Conservation (phyloP, 2,797 vertebrate genomes). For the Sebastolobus altivelis region DNA sequence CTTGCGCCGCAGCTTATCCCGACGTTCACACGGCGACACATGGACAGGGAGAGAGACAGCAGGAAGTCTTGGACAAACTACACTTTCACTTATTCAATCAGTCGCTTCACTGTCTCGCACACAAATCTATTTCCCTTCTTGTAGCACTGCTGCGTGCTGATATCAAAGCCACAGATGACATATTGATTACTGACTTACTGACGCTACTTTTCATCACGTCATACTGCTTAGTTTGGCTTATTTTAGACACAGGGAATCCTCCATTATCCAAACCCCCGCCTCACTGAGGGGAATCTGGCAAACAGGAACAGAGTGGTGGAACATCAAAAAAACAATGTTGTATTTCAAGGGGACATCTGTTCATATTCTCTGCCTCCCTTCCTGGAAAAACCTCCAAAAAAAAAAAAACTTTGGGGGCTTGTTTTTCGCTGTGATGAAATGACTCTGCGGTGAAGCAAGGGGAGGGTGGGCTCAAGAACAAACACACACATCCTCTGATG, state of each 20-base stretch:
- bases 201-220: conserved; percentile 2
- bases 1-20: conserved; percentile 28
- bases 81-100: conserved; percentile 40
- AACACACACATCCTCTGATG: conserved; percentile 40
- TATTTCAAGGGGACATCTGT: conserved; percentile 46
- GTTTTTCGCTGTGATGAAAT: conserved; percentile 32
- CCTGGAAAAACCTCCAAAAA: neutral
- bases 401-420: conserved; percentile 2
- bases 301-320: conserved; percentile 29
- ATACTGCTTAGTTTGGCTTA: conserved; percentile 3
- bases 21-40: conserved; percentile 7
- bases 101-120: conserved; percentile 14
- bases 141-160: neutral
- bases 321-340: conserved; percentile 40
- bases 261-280: neutral
- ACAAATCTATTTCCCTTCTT: conserved; percentile 23
- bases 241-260: conserved; percentile 52
- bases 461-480: conserved; percentile 16
- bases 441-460: conserved; percentile 18
- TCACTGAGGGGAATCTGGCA: conserved; percentile 14
- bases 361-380: conserved; percentile 27
- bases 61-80: conserved; percentile 31
- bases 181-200: conserved; percentile 49
- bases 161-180: conserved; percentile 38
- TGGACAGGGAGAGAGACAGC: conserved; percentile 16